phyloP scores from a whole-genome alignment of 2,797 vertebrate genomes.

The Darevskia nairensis region DNA sequence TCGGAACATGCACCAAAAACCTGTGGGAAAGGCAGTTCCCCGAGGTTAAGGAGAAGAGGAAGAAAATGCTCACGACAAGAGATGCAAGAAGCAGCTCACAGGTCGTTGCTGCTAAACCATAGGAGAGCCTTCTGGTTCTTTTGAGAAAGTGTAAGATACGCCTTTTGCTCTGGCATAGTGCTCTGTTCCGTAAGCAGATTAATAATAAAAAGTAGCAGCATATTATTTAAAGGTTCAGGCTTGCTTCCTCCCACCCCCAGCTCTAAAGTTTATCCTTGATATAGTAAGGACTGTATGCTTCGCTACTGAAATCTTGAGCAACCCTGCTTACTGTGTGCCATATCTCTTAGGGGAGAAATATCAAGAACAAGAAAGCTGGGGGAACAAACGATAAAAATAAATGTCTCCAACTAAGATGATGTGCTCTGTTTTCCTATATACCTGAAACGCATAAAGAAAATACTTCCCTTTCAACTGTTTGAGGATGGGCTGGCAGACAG shows the following conservation, averaged over 20 bases:
- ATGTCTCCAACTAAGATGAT: not conserved
- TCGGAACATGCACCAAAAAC: conserved; percentile 78
- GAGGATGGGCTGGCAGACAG: not conserved
- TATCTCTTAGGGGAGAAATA: not conserved
- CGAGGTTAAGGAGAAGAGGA: conserved; percentile 64
- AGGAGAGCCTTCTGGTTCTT: conserved; percentile 10
- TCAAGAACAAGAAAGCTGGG: not conserved
- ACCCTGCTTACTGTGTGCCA: not conserved
- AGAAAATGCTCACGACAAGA: conserved; percentile 57
- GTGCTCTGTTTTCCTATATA: conserved; percentile 19
- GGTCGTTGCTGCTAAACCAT: rapidly evolving
- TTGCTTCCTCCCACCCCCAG: not conserved
- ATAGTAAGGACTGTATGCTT: not conserved
- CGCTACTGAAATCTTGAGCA: not conserved
- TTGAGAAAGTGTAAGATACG: conserved; percentile 22
- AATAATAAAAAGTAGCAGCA: conserved; percentile 69
- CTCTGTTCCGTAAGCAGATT: conserved; percentile 43
- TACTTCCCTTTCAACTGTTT: not conserved
- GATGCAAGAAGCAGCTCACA: not conserved
- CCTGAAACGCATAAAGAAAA: conserved; percentile 26
- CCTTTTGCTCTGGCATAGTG: conserved; percentile 4
- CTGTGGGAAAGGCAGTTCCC: conserved; percentile 78
- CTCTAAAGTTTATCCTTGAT: conserved; percentile 13
- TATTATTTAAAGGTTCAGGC: conserved; percentile 9
- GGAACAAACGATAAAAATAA: conserved; percentile 11